These are phyloP conservation scores for Drosophila pseudotalamancana DNA, from an alignment of 2,888 invertebrate genomes.

Conservation along the genomic window DNA sequence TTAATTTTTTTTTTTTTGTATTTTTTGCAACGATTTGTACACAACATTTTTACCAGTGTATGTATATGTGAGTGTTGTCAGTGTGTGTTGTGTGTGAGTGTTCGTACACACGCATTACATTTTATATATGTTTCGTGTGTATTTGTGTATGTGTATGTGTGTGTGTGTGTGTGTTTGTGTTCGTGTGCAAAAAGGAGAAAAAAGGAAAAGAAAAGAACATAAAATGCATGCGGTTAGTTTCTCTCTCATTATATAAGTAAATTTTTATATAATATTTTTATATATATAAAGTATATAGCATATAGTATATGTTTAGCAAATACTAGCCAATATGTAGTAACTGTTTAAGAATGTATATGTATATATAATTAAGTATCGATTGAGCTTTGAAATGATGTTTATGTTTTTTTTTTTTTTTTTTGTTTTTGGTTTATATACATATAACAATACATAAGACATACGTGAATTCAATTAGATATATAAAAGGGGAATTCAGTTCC, in stretches of 20 bases:
- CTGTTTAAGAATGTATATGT: constrained; percentile 50
- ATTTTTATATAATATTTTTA: constrained; percentile 49
- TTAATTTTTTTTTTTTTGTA: constrained; percentile 33
- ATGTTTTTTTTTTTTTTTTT: no score
- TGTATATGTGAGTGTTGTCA: constrained; percentile 38
- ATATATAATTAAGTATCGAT: constrained; percentile 47
- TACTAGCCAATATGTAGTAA: constrained; percentile 73
- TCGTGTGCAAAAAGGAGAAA: constrained; percentile 82
- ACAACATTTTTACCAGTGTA: constrained; percentile 75
- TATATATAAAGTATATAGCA: constrained; percentile 34
- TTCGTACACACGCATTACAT: constrained; percentile 42
- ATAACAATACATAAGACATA: constrained; percentile 78
- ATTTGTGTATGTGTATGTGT: constrained; percentile 37
- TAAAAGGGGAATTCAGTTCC: constrained; percentile 58
- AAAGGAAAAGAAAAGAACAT: constrained; percentile 82
- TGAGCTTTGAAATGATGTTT: constrained; percentile 69
- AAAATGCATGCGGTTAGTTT: constrained; percentile 84
- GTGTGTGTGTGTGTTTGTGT: constrained; percentile 55
- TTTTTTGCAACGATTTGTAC: constrained; percentile 69
- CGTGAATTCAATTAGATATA: constrained; percentile 51
- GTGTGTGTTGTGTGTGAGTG: constrained; percentile 38
- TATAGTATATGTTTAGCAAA: constrained; percentile 64
- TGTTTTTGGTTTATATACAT: constrained; percentile 73
- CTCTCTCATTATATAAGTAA: constrained; percentile 71
- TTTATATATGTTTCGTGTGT: constrained; percentile 41